Evolutionary conservation across 2,113 vertebrate species (phyloP).

Genomic region (Sander vitreus): DNA sequence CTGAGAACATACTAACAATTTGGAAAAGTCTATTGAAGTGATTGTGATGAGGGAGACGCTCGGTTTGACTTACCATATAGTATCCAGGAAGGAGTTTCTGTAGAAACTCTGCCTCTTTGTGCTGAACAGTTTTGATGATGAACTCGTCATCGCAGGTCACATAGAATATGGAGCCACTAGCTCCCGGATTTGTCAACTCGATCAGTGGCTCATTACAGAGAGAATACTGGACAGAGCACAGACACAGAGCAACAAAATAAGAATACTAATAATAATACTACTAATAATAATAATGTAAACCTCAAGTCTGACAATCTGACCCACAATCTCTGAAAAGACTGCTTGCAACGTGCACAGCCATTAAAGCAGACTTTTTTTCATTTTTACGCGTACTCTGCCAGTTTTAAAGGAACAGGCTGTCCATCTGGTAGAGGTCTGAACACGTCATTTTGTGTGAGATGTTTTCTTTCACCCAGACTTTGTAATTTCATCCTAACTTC

Average conservation of each 20-base stretch:
- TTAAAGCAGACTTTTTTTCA: neutral
- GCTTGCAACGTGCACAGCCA: neutral
- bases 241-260: neutral
- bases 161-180: conserved; percentile 98
- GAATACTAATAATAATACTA: neutral
- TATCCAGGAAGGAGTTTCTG: conserved; percentile 99
- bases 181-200: conserved; percentile 96
- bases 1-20: neutral
- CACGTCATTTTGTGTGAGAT: neutral
- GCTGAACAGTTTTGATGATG: conserved; percentile 98
- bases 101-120: conserved; percentile 98
- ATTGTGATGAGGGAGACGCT: neutral
- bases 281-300: neutral
- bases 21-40: neutral
- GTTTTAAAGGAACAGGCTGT: neutral
- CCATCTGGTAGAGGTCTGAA: neutral
- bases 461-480: neutral
- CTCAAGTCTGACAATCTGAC: conserved; percentile 2
- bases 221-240: conserved; percentile 88
- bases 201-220: conserved; percentile 97
- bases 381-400: neutral
- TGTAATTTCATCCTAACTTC: neutral
- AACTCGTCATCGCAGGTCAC: conserved; percentile 98
- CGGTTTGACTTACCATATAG: conserved; percentile 90
- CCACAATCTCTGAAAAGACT: neutral